phyloP scores from a whole-genome alignment of 1,140 invertebrate genomes.

The Drosophila santomea region DNA sequence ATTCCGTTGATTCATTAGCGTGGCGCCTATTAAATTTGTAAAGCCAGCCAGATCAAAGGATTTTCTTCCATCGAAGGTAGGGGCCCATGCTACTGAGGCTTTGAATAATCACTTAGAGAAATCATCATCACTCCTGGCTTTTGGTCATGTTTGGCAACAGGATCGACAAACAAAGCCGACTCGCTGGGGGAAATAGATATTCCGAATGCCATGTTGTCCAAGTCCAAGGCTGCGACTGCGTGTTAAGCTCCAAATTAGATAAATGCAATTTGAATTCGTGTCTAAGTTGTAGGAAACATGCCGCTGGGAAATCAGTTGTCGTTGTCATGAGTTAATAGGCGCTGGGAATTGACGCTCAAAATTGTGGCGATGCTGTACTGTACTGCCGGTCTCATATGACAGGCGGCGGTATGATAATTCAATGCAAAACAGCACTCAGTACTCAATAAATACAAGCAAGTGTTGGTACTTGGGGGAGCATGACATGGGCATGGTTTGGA shows the following conservation, averaged over 20 bases:
- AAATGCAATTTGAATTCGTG: constrained; percentile 76
- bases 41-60: constrained; percentile 26
- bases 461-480: constrained; percentile 36
- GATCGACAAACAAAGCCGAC: constrained; percentile 37
- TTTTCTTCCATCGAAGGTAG: not conserved
- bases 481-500: constrained; percentile 32
- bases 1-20: constrained; percentile 45
- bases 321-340: constrained; percentile 78
- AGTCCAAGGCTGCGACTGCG: constrained; percentile 34
- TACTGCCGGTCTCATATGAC: constrained; percentile 5
- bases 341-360: constrained; percentile 53
- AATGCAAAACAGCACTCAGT: constrained; percentile 40
- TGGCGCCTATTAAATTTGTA: constrained; percentile 25
- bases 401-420: constrained; percentile 55
- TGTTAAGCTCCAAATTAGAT: constrained; percentile 75
- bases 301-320: constrained; percentile 71
- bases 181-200: constrained; percentile 17
- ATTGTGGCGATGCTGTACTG: not conserved
- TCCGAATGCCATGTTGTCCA: constrained; percentile 18
- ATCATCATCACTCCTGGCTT: constrained; percentile 1
- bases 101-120: constrained; percentile 37
- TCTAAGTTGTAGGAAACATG: constrained; percentile 65
- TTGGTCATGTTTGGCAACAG: constrained; percentile 1
- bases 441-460: constrained; percentile 50
- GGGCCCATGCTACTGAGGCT: constrained; percentile 15